These are phyloP conservation scores for Itoplectis maculator DNA, from an alignment of 2,888 invertebrate genomes.

Conservation along the genomic window DNA sequence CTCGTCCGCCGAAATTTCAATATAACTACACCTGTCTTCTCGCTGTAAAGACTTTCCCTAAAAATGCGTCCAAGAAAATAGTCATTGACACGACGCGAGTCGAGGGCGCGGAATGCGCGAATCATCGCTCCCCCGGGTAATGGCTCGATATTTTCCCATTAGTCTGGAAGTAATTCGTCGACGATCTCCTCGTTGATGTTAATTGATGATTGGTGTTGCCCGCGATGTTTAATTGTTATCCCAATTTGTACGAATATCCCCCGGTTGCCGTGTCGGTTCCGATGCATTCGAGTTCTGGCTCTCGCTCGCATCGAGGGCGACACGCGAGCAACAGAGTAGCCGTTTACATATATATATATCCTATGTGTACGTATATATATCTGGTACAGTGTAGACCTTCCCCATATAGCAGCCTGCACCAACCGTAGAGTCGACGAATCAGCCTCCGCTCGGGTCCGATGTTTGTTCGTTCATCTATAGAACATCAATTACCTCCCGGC, in stretches of 20 bases:
- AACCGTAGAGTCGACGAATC: conserved; percentile 54
- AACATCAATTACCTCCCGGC: conserved; percentile 64
- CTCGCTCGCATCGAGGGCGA: conserved; percentile 4
- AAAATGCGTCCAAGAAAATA: too few relatives aligned
- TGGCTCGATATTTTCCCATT: background rate
- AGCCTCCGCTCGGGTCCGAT: conserved; percentile 59
- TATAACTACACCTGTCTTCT: too few relatives aligned
- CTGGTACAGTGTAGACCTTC: conserved; percentile 22
- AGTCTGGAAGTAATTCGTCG: conserved; percentile 36
- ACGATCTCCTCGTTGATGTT: conserved; percentile 13
- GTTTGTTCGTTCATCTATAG: conserved; percentile 67
- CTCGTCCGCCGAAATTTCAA: too few relatives aligned
- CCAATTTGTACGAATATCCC: conserved; percentile 52
- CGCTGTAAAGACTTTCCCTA: too few relatives aligned
- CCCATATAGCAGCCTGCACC: conserved; percentile 24
- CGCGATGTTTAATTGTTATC: conserved; percentile 56
- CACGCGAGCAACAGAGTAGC: conserved; percentile 30
- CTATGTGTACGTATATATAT: too few relatives aligned
- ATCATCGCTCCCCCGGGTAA: background rate
- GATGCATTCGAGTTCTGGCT: conserved; percentile 37
- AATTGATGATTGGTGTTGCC: conserved; percentile 52
- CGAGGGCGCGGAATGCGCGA: too few relatives aligned
- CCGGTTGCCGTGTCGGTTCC: conserved; percentile 33
- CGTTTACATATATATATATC: background rate
- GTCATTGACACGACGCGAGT: too few relatives aligned